These are phyloP conservation scores for Catharus bicknelli DNA, from an alignment of 2,113 vertebrate species.

Conservation along the genomic window DNA sequence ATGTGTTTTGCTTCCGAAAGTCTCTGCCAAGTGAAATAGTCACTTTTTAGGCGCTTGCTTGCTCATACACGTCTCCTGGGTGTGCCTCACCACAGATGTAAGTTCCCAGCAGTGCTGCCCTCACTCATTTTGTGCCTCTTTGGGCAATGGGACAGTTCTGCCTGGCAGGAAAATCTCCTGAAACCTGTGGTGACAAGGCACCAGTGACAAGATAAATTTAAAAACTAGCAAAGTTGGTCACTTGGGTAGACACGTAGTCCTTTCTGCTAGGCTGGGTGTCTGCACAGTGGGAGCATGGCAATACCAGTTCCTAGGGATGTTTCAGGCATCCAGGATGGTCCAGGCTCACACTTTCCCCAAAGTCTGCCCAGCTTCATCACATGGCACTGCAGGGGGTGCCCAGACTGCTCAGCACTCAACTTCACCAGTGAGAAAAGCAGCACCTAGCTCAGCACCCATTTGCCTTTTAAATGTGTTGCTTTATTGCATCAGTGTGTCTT, in stretches of 20 bases:
- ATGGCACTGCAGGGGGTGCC: not conserved
- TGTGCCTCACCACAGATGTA: not conserved
- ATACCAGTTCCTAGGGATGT: not conserved
- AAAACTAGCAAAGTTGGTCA: not conserved
- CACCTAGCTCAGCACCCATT: not conserved
- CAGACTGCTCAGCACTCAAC: not conserved
- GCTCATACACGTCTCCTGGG: not conserved
- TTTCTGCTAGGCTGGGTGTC: not conserved
- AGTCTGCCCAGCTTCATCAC: not conserved
- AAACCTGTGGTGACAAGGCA: not conserved
- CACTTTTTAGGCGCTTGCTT: not conserved
- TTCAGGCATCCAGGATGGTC: not conserved
- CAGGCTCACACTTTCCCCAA: not conserved
- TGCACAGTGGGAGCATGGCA: not conserved
- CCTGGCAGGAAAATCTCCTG: not conserved
- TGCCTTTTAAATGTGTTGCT: not conserved
- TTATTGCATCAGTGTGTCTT: not conserved
- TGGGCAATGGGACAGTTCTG: fast-evolving
- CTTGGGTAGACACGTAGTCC: fast-evolving
- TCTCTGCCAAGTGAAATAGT: slow-evolving; percentile 6
- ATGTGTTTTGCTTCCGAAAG: not conserved
- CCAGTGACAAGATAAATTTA: not conserved
- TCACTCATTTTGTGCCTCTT: not conserved
- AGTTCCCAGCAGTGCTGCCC: not conserved
- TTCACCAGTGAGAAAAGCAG: not conserved